Conservation (phyloP, 64 coral and sea anemone genomes). For the Montipora foliosa region DNA sequence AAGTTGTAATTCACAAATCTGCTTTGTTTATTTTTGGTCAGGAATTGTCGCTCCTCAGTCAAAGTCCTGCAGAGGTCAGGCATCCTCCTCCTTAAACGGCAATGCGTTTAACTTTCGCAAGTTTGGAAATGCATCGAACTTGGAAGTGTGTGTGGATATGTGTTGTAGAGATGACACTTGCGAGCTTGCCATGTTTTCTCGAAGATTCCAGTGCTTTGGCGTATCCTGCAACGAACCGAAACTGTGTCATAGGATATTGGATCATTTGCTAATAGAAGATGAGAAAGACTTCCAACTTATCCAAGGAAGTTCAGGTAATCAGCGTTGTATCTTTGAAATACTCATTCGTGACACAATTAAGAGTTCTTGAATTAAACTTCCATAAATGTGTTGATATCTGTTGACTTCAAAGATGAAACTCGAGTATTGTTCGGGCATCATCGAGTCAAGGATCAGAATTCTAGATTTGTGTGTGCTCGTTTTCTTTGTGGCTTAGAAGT, state of each 20-base stretch:
- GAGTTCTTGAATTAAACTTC: no score
- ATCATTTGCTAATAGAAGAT: conserved; percentile 45
- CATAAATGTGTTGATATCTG: no score
- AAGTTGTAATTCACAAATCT: background rate
- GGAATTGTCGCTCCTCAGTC: background rate
- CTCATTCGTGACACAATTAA: no score
- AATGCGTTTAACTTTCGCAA: conserved; percentile 49
- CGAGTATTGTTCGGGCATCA: no score
- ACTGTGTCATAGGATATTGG: conserved; percentile 58
- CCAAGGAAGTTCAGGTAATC: conserved; percentile 16
- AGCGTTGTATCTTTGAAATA: background rate
- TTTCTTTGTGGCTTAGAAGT: no score
- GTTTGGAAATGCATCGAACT: conserved; percentile 35
- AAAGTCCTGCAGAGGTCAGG: background rate
- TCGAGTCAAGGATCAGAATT: no score
- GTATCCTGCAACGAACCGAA: conserved; percentile 44
- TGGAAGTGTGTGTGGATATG: conserved; percentile 54
- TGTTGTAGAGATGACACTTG: conserved; percentile 61
- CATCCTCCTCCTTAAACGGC: background rate
- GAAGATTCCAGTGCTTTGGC: conserved; percentile 66
- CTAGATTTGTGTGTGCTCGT: no score
- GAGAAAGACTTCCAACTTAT: background rate
- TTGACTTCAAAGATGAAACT: no score
- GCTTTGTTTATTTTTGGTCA: conserved; percentile 17
- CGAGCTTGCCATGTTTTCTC: conserved; percentile 52